Evolutionary conservation across 2,113 vertebrate species (phyloP), one percentile per base, ranked within the genome.

Genomic region (Centrocercus urophasianus): DNA sequence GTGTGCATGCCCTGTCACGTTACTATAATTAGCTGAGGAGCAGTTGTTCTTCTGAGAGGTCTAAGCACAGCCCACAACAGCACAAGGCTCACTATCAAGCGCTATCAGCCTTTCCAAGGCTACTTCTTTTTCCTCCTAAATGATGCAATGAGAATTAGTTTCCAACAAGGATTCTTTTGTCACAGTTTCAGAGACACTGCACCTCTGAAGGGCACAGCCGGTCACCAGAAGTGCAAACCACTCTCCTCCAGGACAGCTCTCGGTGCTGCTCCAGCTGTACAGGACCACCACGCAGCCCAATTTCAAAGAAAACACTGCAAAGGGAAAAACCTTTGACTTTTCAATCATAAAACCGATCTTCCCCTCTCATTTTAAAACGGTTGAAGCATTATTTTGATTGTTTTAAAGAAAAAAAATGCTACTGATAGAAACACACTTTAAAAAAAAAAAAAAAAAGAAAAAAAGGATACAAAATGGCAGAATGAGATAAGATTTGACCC

Each of bases 11-110:
- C 91, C 93, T 93, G 89, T 82, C 91, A 85, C 1, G 36, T 56
- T 59, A 17, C 96, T 93, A 94, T 93, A 93, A 85, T 95, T 96
- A 93, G 66, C 38, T 11, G 60, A 36, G 79, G 67, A 78, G 61
- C 59, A 57, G 52, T 40, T 66, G 59, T 5, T 45, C 59, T 87
- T 67, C 60, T 34, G 61, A 96, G 93, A 96, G 87, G 65, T 86
- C 57, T 32, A 50, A 30, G 52, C 61, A 45, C 40, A 50, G 89
- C 61, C 73, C 20, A 2, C 12, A 77, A 43, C 11, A 79, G 78
- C 73, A 74, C 85, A 70, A 57, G 67, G 74, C 19, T 88, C 45
- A 1, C 83, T 96, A 89, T 85, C 74, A 27, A 5, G 0, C 40
- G 15, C 69, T 95, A 95, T 95, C 93, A 89, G 78, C 20, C 78